These are phyloP conservation scores for Cavia aperea DNA, from an alignment of 2,113 vertebrate genomes.

Conservation along the genomic window DNA sequence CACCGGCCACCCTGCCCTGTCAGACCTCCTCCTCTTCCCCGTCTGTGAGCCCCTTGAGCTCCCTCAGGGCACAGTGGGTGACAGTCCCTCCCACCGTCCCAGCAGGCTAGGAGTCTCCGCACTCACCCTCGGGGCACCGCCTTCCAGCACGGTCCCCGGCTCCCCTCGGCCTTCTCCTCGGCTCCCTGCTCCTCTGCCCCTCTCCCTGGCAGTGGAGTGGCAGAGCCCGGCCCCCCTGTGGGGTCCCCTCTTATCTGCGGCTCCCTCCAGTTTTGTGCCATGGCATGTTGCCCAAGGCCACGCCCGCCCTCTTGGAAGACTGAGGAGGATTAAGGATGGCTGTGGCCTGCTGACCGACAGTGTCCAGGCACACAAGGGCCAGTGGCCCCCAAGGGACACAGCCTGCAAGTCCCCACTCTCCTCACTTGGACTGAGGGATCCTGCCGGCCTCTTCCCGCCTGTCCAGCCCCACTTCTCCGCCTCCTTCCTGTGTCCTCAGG, in stretches of 20 bases:
- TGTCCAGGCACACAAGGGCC: conserved; percentile 21
- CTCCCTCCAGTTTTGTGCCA: conserved; percentile 67
- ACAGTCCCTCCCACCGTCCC: neutral
- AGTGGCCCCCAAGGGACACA: no score
- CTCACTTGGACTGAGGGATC: fast-evolving
- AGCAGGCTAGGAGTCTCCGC: neutral
- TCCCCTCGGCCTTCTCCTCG: neutral
- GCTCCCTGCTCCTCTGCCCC: neutral
- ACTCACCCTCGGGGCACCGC: neutral
- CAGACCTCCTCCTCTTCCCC: neutral
- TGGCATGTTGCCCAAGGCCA: conserved; percentile 69
- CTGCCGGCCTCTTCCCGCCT: neutral
- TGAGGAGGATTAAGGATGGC: conserved; percentile 66
- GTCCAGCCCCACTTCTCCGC: neutral
- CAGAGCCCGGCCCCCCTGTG: conserved; percentile 70
- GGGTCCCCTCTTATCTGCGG: conserved; percentile 72
- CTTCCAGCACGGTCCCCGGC: neutral
- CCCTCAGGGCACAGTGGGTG: neutral
- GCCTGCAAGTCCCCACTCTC: neutral
- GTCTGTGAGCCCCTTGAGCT: neutral
- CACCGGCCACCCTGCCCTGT: neutral
- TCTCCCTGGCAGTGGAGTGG: conserved; percentile 47
- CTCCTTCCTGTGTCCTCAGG: neutral
- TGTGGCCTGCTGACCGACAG: conserved; percentile 58
- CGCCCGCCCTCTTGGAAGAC: conserved; percentile 65